Conservation (phyloP, 2,797 vertebrate genomes). For the Eidolon dupreanum region DNA sequence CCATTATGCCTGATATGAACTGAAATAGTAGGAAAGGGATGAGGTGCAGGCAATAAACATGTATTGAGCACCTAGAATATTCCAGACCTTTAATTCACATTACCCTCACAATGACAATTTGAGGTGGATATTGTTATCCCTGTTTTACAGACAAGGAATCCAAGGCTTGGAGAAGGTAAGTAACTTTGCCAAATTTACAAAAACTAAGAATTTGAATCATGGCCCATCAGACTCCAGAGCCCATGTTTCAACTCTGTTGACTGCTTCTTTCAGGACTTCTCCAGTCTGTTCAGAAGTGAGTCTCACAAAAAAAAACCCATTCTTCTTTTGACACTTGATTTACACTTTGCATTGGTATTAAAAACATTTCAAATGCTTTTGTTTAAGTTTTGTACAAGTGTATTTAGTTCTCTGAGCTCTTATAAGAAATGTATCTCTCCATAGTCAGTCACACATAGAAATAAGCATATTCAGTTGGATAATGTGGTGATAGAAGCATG, state of each 20-base stretch:
- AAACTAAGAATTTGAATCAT: not conserved
- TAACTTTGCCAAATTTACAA: not conserved
- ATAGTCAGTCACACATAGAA: not conserved
- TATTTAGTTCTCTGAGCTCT: slow-evolving; percentile 6
- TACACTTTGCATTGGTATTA: not conserved
- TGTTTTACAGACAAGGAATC: slow-evolving; percentile 18
- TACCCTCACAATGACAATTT: not conserved
- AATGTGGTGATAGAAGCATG: not conserved
- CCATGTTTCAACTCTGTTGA: not conserved
- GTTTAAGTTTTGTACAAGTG: not conserved
- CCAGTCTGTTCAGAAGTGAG: not conserved
- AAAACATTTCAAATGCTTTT: not conserved
- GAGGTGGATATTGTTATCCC: not conserved
- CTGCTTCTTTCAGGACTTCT: not conserved
- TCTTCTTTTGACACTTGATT: not conserved
- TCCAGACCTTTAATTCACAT: not conserved
- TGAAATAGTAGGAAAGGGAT: not conserved
- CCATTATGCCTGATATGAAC: not conserved
- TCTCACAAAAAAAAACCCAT: not conserved
- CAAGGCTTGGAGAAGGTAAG: not conserved
- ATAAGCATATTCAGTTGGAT: not conserved
- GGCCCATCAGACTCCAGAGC: not conserved
- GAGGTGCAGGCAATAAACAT: not conserved
- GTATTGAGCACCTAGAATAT: not conserved
- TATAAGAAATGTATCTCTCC: not conserved